Evolutionary conservation across 1,140 invertebrate genomes (phyloP).

Genomic region (Anastrepha obliqua): DNA sequence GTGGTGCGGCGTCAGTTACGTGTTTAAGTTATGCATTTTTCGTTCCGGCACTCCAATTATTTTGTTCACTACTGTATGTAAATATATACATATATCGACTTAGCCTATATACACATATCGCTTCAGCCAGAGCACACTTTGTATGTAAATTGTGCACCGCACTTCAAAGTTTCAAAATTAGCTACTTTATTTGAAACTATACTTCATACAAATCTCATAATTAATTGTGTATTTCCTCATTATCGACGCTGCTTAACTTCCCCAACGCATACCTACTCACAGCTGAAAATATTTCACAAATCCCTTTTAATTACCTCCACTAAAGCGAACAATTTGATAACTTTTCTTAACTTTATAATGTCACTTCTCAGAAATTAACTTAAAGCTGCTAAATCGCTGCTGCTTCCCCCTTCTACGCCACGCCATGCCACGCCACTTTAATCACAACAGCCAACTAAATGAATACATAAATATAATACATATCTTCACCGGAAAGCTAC

Average conservation of each 20-base stretch:
- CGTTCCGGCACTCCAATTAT: background rate
- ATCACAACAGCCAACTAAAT: background rate
- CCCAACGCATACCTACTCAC: background rate
- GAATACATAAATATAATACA: background rate
- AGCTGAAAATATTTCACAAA: background rate
- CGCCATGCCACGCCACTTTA: background rate
- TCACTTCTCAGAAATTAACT: conserved; percentile 27
- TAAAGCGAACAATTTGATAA: conserved; percentile 20
- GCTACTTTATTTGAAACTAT: conserved; percentile 15
- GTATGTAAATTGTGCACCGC: no score
- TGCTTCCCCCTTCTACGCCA: background rate
- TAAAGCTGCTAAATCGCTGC: conserved; percentile 9
- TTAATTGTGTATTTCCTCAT: conserved; percentile 22
- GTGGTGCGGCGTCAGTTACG: no score
- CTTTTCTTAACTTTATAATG: conserved; percentile 28
- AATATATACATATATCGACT: no score
- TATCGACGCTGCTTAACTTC: background rate
- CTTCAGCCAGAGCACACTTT: no score
- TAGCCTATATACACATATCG: no score
- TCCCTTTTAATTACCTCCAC: conserved; percentile 36
- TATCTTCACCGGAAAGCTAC: background rate
- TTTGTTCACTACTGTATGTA: no score
- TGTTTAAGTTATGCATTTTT: background rate
- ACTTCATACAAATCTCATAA: background rate
- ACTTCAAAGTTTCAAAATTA: background rate